These are phyloP conservation scores for Apotomis turbidana DNA, from an alignment of 2,888 invertebrate genomes.

Conservation along the genomic window DNA sequence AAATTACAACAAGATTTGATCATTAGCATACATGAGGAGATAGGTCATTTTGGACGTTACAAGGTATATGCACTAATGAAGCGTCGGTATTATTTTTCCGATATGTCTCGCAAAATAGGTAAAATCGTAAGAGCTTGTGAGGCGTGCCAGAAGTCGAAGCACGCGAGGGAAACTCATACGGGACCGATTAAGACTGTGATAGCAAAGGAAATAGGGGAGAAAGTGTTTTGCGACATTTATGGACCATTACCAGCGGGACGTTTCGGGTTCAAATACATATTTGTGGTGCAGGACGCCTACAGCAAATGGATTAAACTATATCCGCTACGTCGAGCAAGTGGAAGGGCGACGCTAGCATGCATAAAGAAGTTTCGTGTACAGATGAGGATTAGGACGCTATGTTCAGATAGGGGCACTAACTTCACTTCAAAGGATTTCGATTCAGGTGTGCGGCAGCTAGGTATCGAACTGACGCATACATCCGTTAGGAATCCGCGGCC, in stretches of 20 bases:
- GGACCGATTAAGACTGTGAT: slow-evolving; percentile 33
- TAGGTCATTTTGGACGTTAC: slow-evolving; percentile 36
- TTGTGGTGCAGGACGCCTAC: no score
- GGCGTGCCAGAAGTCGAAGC: slow-evolving; percentile 34
- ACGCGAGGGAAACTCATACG: slow-evolving; percentile 18
- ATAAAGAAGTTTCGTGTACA: no score
- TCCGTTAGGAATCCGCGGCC: no score
- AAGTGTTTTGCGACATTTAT: slow-evolving; percentile 6
- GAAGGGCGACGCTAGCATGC: no score
- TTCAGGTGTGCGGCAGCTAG: no score
- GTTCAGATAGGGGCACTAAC: no score
- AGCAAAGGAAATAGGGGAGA: slow-evolving; percentile 30
- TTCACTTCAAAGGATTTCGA: no score
- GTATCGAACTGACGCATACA: no score
- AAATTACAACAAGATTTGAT: slow-evolving; percentile 5
- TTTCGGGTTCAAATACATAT: slow-evolving; percentile 19
- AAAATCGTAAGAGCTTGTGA: slow-evolving; percentile 29
- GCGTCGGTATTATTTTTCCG: slow-evolving; percentile 20
- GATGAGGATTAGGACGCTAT: no score
- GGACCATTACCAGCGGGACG: slow-evolving; percentile 25
- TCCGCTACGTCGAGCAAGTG: no score
- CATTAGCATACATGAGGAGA: slow-evolving; percentile 16
- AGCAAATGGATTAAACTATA: no score
- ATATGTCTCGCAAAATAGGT: slow-evolving; percentile 9
- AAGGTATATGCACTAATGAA: slow-evolving; percentile 19